phyloP scores from a whole-genome alignment of 2,113 vertebrate species.

The Pseudorasbora parva region DNA sequence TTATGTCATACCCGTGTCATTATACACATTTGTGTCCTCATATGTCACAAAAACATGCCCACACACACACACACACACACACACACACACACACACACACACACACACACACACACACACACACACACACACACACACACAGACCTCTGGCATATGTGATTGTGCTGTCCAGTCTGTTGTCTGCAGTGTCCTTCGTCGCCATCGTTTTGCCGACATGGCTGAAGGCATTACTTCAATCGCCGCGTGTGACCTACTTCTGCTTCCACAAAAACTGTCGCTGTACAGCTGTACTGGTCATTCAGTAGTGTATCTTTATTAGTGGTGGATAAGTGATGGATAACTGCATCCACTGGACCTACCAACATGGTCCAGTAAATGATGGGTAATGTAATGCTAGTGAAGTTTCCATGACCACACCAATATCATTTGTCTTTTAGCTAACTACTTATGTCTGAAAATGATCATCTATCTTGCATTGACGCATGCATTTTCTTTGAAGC shows the following conservation, averaged over 20 bases:
- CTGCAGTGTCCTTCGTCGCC: slow-evolving; percentile 36
- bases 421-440: not conserved
- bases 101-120: not conserved
- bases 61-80: too few species aligned
- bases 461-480: too few species aligned
- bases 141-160: slow-evolving; percentile 22
- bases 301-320: not conserved
- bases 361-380: not conserved
- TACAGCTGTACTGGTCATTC: slow-evolving; percentile 13
- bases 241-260: slow-evolving; percentile 20
- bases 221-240: slow-evolving; percentile 18
- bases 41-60: too few species aligned
- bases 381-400: not conserved
- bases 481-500: too few species aligned
- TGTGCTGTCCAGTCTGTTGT: slow-evolving; percentile 4
- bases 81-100: not conserved
- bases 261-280: not conserved
- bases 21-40: too few species aligned
- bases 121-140: not conserved
- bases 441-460: not conserved
- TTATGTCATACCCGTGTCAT: too few species aligned
- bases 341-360: too few species aligned
- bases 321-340: not conserved
- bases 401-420: not conserved
- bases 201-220: slow-evolving; percentile 17